Percentiles rank a stretch among this genome's conserved stretches.
These are phyloP conservation scores for Hylomyscus alleni DNA, from an alignment of 2,797 vertebrate species.

Conservation along the genomic window DNA sequence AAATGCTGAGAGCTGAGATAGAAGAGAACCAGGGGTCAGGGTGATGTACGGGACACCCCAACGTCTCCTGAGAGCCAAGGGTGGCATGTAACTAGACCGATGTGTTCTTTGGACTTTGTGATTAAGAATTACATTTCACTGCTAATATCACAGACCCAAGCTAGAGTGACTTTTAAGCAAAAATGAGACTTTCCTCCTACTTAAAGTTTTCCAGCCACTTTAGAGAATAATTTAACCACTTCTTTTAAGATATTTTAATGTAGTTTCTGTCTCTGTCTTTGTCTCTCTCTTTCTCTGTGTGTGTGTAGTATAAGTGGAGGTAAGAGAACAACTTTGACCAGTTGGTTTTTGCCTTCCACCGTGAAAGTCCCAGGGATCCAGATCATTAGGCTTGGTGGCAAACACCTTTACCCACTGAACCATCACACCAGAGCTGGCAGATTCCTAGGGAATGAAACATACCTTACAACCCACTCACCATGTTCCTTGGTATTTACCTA, in stretches of 20 bases:
- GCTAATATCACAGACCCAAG: not conserved
- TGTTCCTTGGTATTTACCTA: constrained; percentile 49
- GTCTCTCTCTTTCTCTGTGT: too few relatives aligned
- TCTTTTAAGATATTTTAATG: not conserved
- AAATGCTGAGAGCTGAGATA: not conserved
- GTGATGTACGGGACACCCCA: not conserved
- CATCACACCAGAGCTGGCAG: not conserved
- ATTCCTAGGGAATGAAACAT: constrained; percentile 33
- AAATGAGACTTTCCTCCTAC: constrained; percentile 16
- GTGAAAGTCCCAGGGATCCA: not conserved
- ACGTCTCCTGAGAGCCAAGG: not conserved
- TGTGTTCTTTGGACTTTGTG: not conserved
- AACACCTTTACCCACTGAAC: not conserved
- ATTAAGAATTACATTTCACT: not conserved
- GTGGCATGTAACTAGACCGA: not conserved
- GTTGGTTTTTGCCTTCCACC: not conserved
- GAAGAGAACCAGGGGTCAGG: not conserved
- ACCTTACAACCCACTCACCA: not conserved
- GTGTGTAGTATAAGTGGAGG: not conserved
- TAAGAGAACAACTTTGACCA: not conserved
- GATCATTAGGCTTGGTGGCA: not conserved
- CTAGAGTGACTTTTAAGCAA: constrained; percentile 1
- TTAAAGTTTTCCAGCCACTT: constrained; percentile 41
- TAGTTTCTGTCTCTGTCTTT: not conserved
- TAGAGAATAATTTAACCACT: constrained; percentile 39